A percentile compares a stretch with the other conserved stretches of the same genome.
Conservation (phyloP, 2,888 invertebrate genomes). For the Kryphioiulus occultus region DNA sequence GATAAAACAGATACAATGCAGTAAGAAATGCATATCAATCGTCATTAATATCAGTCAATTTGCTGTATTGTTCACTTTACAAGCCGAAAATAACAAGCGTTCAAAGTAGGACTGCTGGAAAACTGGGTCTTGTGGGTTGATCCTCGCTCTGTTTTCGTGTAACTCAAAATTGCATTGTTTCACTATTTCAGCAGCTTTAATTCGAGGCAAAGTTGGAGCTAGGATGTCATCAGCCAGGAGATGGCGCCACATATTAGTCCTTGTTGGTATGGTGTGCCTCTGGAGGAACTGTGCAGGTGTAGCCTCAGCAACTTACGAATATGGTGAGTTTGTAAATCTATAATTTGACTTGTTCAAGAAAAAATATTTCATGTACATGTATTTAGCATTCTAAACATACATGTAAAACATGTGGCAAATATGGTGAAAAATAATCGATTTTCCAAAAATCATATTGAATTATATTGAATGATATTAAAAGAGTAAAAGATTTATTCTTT, state of each 20-base stretch:
- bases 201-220: not conserved
- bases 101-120: not conserved
- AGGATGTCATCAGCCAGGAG: not conserved
- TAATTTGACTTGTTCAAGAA: not conserved
- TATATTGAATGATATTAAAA: no score
- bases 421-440: no score
- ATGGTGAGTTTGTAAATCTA: not conserved
- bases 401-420: not conserved
- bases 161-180: not conserved
- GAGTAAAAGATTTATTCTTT: no score
- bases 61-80: not conserved
- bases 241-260: not conserved
- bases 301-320: not conserved
- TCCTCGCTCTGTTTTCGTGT: not conserved
- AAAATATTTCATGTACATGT: no score
- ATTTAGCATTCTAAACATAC: not conserved
- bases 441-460: no score
- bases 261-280: not conserved
- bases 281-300: not conserved
- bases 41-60: constrained; percentile 10
- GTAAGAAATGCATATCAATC: not conserved
- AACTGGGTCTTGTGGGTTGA: not conserved
- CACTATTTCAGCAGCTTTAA: not conserved
- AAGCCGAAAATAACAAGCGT: not conserved
- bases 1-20: not conserved